phyloP scores from a whole-genome alignment of 2,113 vertebrate species.

The Pomatorhinus ruficollis region DNA sequence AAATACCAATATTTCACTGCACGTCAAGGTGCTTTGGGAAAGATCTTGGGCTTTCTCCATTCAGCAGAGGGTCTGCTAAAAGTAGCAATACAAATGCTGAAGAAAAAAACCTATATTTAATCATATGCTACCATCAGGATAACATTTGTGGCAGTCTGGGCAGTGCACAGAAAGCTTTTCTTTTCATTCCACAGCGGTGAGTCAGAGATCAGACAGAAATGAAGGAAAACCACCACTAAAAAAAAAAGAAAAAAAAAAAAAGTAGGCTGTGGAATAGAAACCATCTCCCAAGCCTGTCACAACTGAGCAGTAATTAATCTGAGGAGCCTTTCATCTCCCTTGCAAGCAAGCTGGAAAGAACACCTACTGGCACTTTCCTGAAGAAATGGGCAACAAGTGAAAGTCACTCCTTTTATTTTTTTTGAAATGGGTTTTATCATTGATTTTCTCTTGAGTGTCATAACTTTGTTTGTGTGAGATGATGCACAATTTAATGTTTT shows the following conservation, averaged over 20 bases:
- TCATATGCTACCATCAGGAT: slow-evolving; percentile 36
- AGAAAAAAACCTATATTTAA: slow-evolving; percentile 50
- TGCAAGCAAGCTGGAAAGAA: slow-evolving; percentile 14
- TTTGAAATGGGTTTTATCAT: not conserved
- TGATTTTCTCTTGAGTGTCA: not conserved
- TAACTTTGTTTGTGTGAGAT: not conserved
- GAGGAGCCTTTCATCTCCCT: slow-evolving; percentile 20
- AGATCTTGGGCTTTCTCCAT: slow-evolving; percentile 33
- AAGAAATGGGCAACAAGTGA: slow-evolving; percentile 18
- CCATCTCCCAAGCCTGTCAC: not conserved
- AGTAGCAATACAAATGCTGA: slow-evolving; percentile 49
- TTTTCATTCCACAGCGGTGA: slow-evolving; percentile 49
- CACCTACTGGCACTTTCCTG: not conserved
- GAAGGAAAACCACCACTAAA: not conserved
- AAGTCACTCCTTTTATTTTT: not conserved
- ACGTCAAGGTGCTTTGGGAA: slow-evolving; percentile 75
- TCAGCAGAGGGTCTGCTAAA: slow-evolving; percentile 62
- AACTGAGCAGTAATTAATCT: slow-evolving; percentile 43
- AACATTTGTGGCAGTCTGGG: slow-evolving; percentile 20
- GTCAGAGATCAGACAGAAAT: slow-evolving; percentile 51
- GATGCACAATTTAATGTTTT: not conserved
- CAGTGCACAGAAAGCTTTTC: slow-evolving; percentile 23
- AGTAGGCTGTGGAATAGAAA: not conserved
- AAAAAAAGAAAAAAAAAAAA: not conserved
- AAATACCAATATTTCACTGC: slow-evolving; percentile 83